These are phyloP conservation scores for Lampris megalopsis DNA, from an alignment of 2,113 vertebrate species.

Conservation along the genomic window DNA sequence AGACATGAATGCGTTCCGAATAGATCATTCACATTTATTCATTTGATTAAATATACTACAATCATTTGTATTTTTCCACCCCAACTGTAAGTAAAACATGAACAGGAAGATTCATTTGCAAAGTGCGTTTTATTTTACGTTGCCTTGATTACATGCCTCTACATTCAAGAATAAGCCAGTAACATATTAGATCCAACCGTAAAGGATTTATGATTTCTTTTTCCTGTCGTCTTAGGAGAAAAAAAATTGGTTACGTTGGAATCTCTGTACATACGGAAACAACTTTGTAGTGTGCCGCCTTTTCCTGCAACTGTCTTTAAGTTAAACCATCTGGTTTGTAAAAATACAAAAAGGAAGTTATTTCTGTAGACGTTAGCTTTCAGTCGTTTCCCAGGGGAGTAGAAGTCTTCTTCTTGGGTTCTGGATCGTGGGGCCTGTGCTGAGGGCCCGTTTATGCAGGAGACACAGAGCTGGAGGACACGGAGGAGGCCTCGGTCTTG, in stretches of 20 bases:
- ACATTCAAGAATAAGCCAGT: slow-evolving; percentile 85
- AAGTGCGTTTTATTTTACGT: slow-evolving; percentile 85
- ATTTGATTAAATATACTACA: slow-evolving; percentile 73
- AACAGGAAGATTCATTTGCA: slow-evolving; percentile 81
- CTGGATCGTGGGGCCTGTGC: slow-evolving; percentile 45
- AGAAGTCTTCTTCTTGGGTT: slow-evolving; percentile 77
- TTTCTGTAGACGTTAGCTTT: slow-evolving; percentile 78
- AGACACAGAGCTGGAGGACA: slow-evolving; percentile 94
- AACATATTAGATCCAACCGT: slow-evolving; percentile 81
- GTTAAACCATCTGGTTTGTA: slow-evolving; percentile 79
- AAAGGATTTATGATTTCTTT: slow-evolving; percentile 69
- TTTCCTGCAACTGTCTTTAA: slow-evolving; percentile 82
- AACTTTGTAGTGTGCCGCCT: slow-evolving; percentile 78
- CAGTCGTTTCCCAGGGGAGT: slow-evolving; percentile 77
- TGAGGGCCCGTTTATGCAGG: slow-evolving; percentile 85
- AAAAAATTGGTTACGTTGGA: slow-evolving; percentile 72
- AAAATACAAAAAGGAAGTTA: slow-evolving; percentile 80
- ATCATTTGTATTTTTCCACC: slow-evolving; percentile 55
- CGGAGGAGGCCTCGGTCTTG: slow-evolving; percentile 94
- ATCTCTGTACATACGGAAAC: slow-evolving; percentile 82
- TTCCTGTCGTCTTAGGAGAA: slow-evolving; percentile 66
- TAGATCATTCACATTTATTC: slow-evolving; percentile 72
- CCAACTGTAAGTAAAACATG: slow-evolving; percentile 77
- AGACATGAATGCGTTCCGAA: slow-evolving; percentile 67
- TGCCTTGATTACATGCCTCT: slow-evolving; percentile 87